Evolutionary conservation across 1,140 invertebrate genomes (phyloP), one percentile per base, ranked within the genome.

Genomic region (Caerostris darwini): DNA sequence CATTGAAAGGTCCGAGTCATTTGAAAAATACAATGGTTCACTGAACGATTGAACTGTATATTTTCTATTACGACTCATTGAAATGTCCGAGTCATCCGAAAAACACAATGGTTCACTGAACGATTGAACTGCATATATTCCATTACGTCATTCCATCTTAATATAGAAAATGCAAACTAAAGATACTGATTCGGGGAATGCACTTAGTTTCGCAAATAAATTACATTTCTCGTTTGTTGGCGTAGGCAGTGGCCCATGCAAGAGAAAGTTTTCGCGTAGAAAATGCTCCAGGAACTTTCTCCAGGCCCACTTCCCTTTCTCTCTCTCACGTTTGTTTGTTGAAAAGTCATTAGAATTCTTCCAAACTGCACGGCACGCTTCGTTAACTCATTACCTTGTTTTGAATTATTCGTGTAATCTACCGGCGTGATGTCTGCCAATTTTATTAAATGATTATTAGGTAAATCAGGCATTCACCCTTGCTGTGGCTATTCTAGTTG

Each of bases 21-120:
- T 2, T 2, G 34, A 34, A 34, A 34, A 34, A 34, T 2, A 34
- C 2, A 34, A 34, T 34, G 34, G 34, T 34, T 34, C 34, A 34
- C 34, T 34, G 34, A 34, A 34, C 34, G 34, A 34, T 34, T 34
- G 34, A 34, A 34, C 34, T 34, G 34, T 34, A 34, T 34, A 2
- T 34, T 34, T 34, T 34, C 34, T 34, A 34, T 34, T 34, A 34
- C 34, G 34, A 34, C 34, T 34, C 34, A 34, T 34, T 34, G 34
- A 34, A 34, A 34, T 0, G 34, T 34, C 34, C 34, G 34, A 34
- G 34, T 34, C 34, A 53, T 77, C 69, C 19, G 69, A 34, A 77
- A 77, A 77, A 8, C 50, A 77, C 19, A 77, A 10, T 77, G 34
- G 69, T 77, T 77, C 69, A 77, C 7, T 77, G 69, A 77, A 77